Evolutionary conservation across 2,113 vertebrate species (phyloP), one percentile per base, ranked within the genome.

Genomic region (Cynoglossus semilaevis): DNA sequence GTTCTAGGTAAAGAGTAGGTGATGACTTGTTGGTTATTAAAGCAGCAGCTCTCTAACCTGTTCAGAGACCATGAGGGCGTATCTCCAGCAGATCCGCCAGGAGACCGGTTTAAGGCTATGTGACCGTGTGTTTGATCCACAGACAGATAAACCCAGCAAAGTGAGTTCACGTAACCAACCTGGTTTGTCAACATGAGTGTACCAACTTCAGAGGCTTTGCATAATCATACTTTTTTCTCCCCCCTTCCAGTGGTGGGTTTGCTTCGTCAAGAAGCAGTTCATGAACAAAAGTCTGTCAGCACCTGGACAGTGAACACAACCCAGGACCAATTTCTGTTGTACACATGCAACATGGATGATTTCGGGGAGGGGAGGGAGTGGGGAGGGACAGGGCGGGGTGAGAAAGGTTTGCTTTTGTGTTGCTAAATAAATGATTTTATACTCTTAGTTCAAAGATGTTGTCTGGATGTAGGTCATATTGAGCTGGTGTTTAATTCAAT

Each of bases 281-380:
- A 99, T 99, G 97, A 99, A 99, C 91, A 99, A 99, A 90, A 98
- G 95, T 51, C 93, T 99, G 36, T 99, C 96, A 9, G 96, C 93
- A 41, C 97, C 96, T 15, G 96, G 97, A 29, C 97, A 97, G 81
- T 98, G 87, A 93, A 64, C 15, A 17, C 50, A 1, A 43, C 41
- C 51, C 22, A 29, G 14, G 61, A 58, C 55, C 51, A 4, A 38
- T 75, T 79, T 76, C 44, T 63, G 40, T 71, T 77, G 63, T 44
- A 55, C 55, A 49, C 52, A 37, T 80, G 62, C 63, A 70, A 57
- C 44, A 70, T 56, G 71, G 71, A 67, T 51, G 53, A 34, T 43
- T 51, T 58, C 67, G 57, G 56, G 15, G 17, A 4, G 51, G 10
- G 37, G n/a, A 14, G 38, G 57, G 5, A 6, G 22, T 29, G 22